Base-by-base conservation (phyloP, 2,797 vertebrate genomes). In the Galaxias olidus region DNA sequence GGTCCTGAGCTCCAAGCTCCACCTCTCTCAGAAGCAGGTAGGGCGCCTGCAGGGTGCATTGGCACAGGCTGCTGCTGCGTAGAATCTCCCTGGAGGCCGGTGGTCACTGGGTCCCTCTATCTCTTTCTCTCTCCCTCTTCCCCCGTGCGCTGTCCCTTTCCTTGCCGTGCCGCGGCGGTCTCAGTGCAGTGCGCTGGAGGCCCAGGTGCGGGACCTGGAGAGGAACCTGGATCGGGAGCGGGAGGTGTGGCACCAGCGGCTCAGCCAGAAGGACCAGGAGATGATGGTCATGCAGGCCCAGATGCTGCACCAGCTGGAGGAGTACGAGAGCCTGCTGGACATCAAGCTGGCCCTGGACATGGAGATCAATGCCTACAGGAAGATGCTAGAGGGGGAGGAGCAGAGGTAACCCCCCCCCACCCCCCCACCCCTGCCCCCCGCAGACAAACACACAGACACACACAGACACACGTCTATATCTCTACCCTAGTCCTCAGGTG, bases 321-420 rank as follows among this genome's bases (percentile, higher is more conserved):
- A 95, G 42, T 92, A 95, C 41, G 91, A 91, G 72, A 87, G 89
- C 68, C 90, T 95, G 71, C 79, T 95, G 65, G 94, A 94, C 43
- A 86, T 94, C 53, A 95, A 95, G 69, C 75, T 96, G 17, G 92
- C 93, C 17, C 82, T 96, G 62, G 94, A 96, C 72, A 85, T 95
- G 90, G 94, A 96, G 85, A 95, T 96, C 82, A 93, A 78, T 40
- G 87, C 93, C 0, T 96, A 95, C 79, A 89, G 93, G 63, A 93
- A 94, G 79, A 93, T 96, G 94, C 77, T 96, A 86, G 94, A 96
- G 82, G 92, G 91, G 65, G 94, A 96, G 76, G 94, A 96, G 67
- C 82, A 93, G 72, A 91, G 94, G 95, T 95, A 81, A 46, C 48
- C 42, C 8, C 9, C 11, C n/a, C n/a, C n/a, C n/a, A n/a, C n/a